phyloP scores from a whole-genome alignment of 2,888 invertebrate genomes.

The Meta bourneti region DNA sequence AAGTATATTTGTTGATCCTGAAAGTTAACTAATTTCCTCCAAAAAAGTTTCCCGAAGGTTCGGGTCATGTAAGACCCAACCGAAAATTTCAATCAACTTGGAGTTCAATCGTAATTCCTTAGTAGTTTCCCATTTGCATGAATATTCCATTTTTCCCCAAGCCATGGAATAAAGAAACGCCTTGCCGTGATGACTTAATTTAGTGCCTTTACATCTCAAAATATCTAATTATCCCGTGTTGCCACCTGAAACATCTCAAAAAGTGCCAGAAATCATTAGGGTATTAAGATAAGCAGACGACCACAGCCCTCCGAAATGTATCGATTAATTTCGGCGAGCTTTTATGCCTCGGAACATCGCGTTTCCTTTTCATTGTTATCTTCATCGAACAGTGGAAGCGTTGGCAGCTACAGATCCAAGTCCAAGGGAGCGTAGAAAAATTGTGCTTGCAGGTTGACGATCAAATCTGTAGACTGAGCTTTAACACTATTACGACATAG shows the following conservation, averaged over 20 bases:
- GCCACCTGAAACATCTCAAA: constrained; percentile 70
- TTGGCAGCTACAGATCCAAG: constrained; percentile 32
- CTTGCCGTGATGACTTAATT: constrained; percentile 47
- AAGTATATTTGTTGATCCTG: too few species aligned
- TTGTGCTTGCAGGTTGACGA: background rate
- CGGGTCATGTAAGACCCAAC: background rate
- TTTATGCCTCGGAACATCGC: constrained; percentile 58
- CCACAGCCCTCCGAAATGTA: constrained; percentile 57
- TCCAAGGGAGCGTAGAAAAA: constrained; percentile 23
- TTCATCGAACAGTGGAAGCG: constrained; percentile 62
- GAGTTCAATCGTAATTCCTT: constrained; percentile 5
- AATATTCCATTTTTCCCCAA: constrained; percentile 39
- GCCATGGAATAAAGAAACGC: constrained; percentile 31
- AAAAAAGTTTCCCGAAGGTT: too few species aligned
- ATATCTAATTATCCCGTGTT: constrained; percentile 68
- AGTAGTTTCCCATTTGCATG: constrained; percentile 44
- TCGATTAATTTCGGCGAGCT: constrained; percentile 61
- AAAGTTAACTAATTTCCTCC: too few species aligned
- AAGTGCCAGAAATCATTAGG: constrained; percentile 66
- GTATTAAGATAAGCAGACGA: constrained; percentile 68
- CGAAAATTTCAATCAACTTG: constrained; percentile 35
- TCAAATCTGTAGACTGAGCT: background rate
- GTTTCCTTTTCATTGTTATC: constrained; percentile 68
- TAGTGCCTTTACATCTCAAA: constrained; percentile 54
- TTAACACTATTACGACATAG: too few species aligned